phyloP scores from a whole-genome alignment of 2,888 invertebrate genomes.

The Drosophila falleni region DNA sequence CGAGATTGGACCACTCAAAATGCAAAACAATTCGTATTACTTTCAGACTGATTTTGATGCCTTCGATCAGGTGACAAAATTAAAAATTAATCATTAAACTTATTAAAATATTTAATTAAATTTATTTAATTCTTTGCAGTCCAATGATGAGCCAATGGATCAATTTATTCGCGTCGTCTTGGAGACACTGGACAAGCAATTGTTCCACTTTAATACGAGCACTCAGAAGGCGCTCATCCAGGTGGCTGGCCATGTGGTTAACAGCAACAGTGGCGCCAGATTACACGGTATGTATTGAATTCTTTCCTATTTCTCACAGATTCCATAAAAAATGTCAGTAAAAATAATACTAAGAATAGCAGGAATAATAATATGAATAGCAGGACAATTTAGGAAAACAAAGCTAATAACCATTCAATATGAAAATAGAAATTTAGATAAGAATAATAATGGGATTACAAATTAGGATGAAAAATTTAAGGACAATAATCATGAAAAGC shows the following conservation, averaged over 20 bases:
- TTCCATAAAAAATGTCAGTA: too few relatives aligned
- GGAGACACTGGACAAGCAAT: constrained; percentile 65
- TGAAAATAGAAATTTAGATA: too few relatives aligned
- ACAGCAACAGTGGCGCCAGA: constrained; percentile 58
- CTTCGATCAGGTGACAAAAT: constrained; percentile 57
- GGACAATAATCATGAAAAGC: too few relatives aligned
- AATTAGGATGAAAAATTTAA: too few relatives aligned
- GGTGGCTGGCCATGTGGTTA: constrained; percentile 70
- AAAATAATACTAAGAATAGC: too few relatives aligned
- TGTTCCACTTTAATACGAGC: constrained; percentile 61
- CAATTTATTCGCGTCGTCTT: constrained; percentile 66
- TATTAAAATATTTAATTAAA: neutral
- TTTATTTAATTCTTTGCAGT: constrained; percentile 21
- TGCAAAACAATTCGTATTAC: constrained; percentile 76
- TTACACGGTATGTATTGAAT: constrained; percentile 52
- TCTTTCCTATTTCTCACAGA: too few relatives aligned
- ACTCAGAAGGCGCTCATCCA: constrained; percentile 54
- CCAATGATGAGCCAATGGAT: constrained; percentile 53
- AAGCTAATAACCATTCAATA: too few relatives aligned
- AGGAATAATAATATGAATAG: too few relatives aligned
- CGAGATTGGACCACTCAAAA: constrained; percentile 78
- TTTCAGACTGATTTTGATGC: constrained; percentile 76
- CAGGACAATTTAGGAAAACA: too few relatives aligned
- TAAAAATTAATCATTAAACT: neutral
- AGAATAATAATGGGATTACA: too few relatives aligned